Evolutionary conservation across 2,888 invertebrate genomes (phyloP), one percentile per base, ranked within the genome.

Genomic region (Apodemia mormo): DNA sequence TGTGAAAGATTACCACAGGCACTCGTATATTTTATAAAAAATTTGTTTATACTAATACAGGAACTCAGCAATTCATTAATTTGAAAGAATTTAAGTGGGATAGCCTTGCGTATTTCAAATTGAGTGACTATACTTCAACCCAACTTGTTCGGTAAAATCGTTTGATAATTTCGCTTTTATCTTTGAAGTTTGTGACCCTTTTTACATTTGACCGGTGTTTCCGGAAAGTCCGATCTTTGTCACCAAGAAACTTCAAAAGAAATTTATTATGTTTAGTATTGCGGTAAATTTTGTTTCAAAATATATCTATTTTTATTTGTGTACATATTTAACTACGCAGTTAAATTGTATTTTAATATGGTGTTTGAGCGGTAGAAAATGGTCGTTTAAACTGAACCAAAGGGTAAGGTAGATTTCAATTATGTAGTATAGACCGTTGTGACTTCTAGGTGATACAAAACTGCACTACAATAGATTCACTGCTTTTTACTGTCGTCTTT

Each of bases 101-200:
- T 68, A 40, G 14, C 56, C 43, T 68, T 68, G 12, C 40, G 29
- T 68, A 68, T 64, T 61, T 30, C 40, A 66, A 61, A 66, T 68
- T 67, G 73, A 69, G 56, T 70, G 67, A 58, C 30, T 66, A 68
- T 12, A 30, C 61, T 61, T 29, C 33, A 14, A 33, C 30, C 30
- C 67, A 73, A 76, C 74, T 76, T 72, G 72, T 72, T 75, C 37
- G 77, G 78, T 76, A 77, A 78, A 81, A 83, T 83, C 81, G 85
- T 85, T 82, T 84, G 86, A 88, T 85, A 85, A 82, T 80, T 85
- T 80, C 78, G 83, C 85, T 83, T 87, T 88, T 86, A 89, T 87
- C 86, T 89, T 89, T 89, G 88, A 88, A 84, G 82, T 84, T 77
- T 82, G 80, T 76, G 85, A 84, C 86, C 88, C 85, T 86, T 89